Evolutionary conservation across 2,888 invertebrate genomes (phyloP), one percentile per base, ranked within the genome.

Genomic region (Sarcophaga subvicina): DNA sequence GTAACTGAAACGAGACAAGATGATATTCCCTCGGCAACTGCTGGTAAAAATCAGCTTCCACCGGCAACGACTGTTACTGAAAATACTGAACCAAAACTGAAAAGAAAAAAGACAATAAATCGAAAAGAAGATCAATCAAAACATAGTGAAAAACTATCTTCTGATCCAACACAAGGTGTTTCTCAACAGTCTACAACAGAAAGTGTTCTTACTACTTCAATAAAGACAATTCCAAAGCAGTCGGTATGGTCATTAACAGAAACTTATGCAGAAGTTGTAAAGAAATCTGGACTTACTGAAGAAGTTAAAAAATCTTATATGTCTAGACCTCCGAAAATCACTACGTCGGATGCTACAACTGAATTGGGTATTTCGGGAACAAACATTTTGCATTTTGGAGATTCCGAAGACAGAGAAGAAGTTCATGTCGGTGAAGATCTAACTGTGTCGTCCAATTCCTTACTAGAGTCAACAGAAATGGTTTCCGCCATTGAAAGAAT

Each of bases 261-360:
- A 89, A 93, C 93, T 0, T 93, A 93, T 85, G 93, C 93, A 17
- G 91, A 93, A 88, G 90, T 93, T 60, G 91, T 93, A 0, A 91
- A 87, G 71, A 93, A 92, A 66, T 91, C 92, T 0, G 92, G 92
- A 0, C 89, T 90, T 47, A 75, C 66, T 4, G 88, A 90, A 17
- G 90, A 89, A 10, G 89, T 91, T 3, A 90, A 90, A 71, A 89
- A 91, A 47, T 89, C 90, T 8, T 91, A 91, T 82, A 88, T 89
- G 54, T 72, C 76, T 1, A 14, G 37, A n/a, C 49, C 25, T 22
- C 60, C 14, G 10, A 66, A 66, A n/a, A 75, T 59, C 11, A 0
- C 60, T 8, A 6, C 14, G 37, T 37, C 37, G 37, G 37, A 10
- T 37, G 37, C 37, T 37, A 37, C 37, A 37, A 54, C 54, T 14